Evolutionary conservation across 2,888 invertebrate genomes (phyloP).

Genomic region (Coremacera marginata): DNA sequence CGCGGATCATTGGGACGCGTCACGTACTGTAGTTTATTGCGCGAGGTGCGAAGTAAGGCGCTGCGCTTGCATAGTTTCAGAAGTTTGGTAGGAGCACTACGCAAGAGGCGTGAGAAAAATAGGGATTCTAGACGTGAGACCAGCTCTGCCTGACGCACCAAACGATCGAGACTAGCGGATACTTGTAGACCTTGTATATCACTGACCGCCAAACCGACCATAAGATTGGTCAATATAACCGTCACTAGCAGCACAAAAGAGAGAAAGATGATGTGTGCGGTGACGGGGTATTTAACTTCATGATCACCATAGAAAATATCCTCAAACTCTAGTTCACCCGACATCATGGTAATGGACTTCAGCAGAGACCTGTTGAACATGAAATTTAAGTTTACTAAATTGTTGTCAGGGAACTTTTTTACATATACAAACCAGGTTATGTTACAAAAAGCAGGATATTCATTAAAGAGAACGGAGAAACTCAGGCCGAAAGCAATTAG

Average conservation of each 20-base stretch:
- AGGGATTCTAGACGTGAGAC: slow-evolving; percentile 86
- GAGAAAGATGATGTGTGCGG: slow-evolving; percentile 82
- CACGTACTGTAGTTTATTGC: slow-evolving; percentile 79
- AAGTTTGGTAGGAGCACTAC: slow-evolving; percentile 76
- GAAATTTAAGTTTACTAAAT: not conserved
- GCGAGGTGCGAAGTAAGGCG: slow-evolving; percentile 81
- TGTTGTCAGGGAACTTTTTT: not conserved
- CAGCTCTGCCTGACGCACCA: slow-evolving; percentile 85
- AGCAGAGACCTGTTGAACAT: slow-evolving; percentile 70
- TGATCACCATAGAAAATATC: slow-evolving; percentile 80
- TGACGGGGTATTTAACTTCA: slow-evolving; percentile 76
- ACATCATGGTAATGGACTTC: slow-evolving; percentile 90
- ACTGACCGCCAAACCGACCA: slow-evolving; percentile 88
- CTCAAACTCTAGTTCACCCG: slow-evolving; percentile 87
- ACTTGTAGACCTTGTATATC: slow-evolving; percentile 86
- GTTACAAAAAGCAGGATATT: slow-evolving; percentile 79
- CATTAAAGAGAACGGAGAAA: slow-evolving; percentile 85
- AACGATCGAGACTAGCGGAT: slow-evolving; percentile 82
- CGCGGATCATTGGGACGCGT: slow-evolving; percentile 87
- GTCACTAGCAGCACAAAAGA: slow-evolving; percentile 84
- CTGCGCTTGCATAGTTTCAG: slow-evolving; percentile 78
- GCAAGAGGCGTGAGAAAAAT: slow-evolving; percentile 81
- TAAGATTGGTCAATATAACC: slow-evolving; percentile 83
- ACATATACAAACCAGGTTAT: slow-evolving; percentile 68
- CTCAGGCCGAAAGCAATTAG: slow-evolving; percentile 84